A percentile compares a stretch with the other conserved stretches of the same genome.
phyloP scores from a whole-genome alignment of 2,113 vertebrate species.

The Eulemur rufifrons region DNA sequence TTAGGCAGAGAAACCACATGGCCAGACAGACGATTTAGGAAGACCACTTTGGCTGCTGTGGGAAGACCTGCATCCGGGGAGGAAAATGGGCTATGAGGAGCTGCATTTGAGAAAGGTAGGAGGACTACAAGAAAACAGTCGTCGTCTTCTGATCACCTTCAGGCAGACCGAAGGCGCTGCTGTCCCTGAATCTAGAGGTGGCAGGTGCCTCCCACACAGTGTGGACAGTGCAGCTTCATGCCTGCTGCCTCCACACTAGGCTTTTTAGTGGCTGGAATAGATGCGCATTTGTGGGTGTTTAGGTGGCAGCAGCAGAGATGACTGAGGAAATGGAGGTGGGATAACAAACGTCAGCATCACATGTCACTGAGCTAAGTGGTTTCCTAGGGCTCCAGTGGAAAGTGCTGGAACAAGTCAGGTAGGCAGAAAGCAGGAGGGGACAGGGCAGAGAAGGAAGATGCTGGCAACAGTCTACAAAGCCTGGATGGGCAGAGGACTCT shows the following conservation, averaged over 20 bases:
- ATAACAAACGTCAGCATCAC: rapidly evolving
- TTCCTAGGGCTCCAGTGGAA: not conserved
- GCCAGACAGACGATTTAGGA: not conserved
- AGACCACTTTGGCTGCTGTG: not conserved
- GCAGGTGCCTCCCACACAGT: not conserved
- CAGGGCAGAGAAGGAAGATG: not conserved
- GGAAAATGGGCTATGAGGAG: not conserved
- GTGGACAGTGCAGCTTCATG: not conserved
- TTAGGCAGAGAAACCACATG: not conserved
- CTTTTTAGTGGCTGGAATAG: not conserved
- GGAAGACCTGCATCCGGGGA: too few relatives aligned
- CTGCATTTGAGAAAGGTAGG: not conserved
- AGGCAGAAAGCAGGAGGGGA: not conserved
- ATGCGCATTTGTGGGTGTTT: not conserved
- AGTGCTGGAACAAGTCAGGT: not conserved
- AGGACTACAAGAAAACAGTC: too few relatives aligned
- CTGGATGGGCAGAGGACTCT: not conserved
- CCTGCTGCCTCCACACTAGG: not conserved
- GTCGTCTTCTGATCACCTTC: too few relatives aligned
- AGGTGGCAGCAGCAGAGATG: not conserved
- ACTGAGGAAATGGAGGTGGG: not conserved
- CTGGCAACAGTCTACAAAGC: not conserved
- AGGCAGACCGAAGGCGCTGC: not conserved
- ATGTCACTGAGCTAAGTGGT: not conserved
- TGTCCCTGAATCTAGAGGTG: not conserved